Conservation (phyloP, 2,888 invertebrate species). For the Melipona bicolor region DNA sequence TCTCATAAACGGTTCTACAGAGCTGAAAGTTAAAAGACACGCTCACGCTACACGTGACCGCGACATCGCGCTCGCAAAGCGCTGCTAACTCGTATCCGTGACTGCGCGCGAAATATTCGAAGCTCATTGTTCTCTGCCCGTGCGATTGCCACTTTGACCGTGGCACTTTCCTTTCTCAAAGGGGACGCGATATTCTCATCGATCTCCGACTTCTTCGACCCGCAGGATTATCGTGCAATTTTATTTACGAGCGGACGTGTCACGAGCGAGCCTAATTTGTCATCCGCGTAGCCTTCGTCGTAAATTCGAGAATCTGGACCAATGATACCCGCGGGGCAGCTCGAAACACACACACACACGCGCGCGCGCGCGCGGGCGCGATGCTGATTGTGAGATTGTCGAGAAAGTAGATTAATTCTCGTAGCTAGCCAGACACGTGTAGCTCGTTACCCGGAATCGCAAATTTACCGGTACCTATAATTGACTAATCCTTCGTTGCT, state of each 20-base stretch:
- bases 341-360: slow-evolving; percentile 9
- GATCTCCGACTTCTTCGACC: background rate
- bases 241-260: slow-evolving; percentile 35
- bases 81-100: slow-evolving; percentile 61
- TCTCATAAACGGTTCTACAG: slow-evolving; percentile 76
- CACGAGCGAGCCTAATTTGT: slow-evolving; percentile 34
- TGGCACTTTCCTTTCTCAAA: background rate
- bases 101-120: slow-evolving; percentile 41
- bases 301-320: slow-evolving; percentile 41
- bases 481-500: background rate
- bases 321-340: slow-evolving; percentile 21
- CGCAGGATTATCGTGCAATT: slow-evolving; percentile 8
- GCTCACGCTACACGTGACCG: slow-evolving; percentile 59
- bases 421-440: background rate
- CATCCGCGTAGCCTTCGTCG: slow-evolving; percentile 25
- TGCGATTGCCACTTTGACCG: slow-evolving; percentile 28
- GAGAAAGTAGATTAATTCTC: slow-evolving; percentile 43
- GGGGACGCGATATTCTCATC: background rate
- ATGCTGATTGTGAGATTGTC: slow-evolving; percentile 40
- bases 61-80: slow-evolving; percentile 59
- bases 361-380: background rate
- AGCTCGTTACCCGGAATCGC: background rate
- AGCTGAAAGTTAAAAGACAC: slow-evolving; percentile 68
- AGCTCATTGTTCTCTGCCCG: slow-evolving; percentile 27
- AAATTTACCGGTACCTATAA: background rate